Percentiles rank a stretch among this genome's conserved stretches.
phyloP scores from a whole-genome alignment of 1,140 invertebrate species.

The Homarus americanus region DNA sequence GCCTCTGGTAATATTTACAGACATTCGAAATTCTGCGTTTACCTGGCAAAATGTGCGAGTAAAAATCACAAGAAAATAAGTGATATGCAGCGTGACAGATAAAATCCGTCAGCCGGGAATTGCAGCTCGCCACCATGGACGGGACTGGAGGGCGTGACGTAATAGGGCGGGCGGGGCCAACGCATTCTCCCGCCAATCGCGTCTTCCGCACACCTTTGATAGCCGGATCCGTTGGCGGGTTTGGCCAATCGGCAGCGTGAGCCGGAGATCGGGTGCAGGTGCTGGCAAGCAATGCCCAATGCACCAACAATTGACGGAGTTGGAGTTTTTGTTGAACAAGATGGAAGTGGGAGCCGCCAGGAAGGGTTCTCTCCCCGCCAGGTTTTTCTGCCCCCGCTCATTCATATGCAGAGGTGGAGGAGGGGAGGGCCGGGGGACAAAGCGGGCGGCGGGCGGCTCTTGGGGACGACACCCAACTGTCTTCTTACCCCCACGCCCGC shows the following conservation, averaged over 20 bases:
- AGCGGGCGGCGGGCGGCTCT: not conserved
- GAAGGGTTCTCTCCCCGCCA: not conserved
- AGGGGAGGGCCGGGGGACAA: not conserved
- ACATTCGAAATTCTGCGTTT: no score
- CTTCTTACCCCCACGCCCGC: not conserved
- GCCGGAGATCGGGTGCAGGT: constrained; percentile 1
- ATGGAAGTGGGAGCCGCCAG: not conserved
- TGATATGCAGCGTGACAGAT: not conserved
- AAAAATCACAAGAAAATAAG: not conserved
- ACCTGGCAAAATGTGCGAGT: not conserved
- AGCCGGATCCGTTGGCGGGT: not conserved
- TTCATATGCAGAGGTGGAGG: constrained; percentile 24
- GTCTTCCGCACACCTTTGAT: not conserved
- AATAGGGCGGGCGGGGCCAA: not conserved
- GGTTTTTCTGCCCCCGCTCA: not conserved
- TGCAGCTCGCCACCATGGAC: not conserved
- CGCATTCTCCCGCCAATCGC: not conserved
- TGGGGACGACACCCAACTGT: not conserved
- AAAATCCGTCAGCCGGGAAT: not conserved
- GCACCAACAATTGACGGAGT: constrained; percentile 19
- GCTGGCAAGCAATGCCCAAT: constrained; percentile 33
- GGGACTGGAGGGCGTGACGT: not conserved
- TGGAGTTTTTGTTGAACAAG: constrained; percentile 22
- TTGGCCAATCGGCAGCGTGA: not conserved
- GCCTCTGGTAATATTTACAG: no score